A percentile compares a stretch with the other conserved stretches of the same genome.
phyloP scores from a whole-genome alignment of 2,797 vertebrate genomes.

The Cyclopterus lumpus region DNA sequence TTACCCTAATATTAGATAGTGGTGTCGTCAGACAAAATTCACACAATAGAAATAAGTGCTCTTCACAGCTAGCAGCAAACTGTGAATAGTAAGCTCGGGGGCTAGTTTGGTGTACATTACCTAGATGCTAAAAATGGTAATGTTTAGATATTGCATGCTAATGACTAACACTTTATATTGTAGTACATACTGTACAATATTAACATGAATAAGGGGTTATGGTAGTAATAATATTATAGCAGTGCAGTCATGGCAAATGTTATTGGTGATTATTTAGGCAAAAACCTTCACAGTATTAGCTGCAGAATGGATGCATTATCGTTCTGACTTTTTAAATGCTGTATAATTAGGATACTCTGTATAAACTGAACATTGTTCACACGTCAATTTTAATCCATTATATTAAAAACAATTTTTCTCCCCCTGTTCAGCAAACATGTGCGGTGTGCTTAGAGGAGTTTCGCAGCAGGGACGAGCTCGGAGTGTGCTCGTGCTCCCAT shows the following conservation, averaged over 20 bases:
- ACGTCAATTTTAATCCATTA: not conserved
- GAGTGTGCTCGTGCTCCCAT: constrained; percentile 87
- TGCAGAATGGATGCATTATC: not conserved
- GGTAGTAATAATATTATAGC: not conserved
- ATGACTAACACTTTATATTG: not conserved
- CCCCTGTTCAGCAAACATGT: constrained; percentile 83
- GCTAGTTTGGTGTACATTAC: not conserved
- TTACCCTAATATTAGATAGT: not conserved
- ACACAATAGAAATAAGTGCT: not conserved
- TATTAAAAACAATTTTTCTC: constrained; percentile 1
- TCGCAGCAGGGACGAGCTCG: constrained; percentile 84
- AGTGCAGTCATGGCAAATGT: not conserved
- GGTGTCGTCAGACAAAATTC: not conserved
- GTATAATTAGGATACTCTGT: not conserved
- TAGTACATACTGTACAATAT: not conserved
- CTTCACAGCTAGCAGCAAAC: not conserved
- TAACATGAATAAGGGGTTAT: not conserved
- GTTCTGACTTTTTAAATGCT: not conserved
- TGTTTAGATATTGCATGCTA: not conserved
- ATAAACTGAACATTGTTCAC: not conserved
- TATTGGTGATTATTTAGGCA: not conserved
- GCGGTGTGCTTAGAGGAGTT: constrained; percentile 89
- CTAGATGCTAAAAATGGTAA: not conserved
- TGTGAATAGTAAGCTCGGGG: not conserved
- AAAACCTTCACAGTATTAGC: not conserved